Evolutionary conservation across 2,888 invertebrate species (phyloP).

Genomic region (Metopia argyrocephala): DNA sequence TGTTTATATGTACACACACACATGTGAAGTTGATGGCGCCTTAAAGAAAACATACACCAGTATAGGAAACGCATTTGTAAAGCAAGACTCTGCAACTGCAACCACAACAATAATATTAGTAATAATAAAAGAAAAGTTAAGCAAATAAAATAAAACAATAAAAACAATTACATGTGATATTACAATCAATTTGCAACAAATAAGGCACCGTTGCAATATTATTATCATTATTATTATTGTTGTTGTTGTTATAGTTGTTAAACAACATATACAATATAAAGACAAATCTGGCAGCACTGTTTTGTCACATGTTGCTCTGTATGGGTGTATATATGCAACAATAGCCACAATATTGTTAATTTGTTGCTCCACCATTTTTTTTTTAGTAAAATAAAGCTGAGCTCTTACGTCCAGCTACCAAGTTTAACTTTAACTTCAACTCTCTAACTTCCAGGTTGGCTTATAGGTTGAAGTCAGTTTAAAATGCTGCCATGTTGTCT

Average conservation of each 20-base stretch:
- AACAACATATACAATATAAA: slow-evolving; percentile 53
- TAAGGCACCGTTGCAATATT: slow-evolving; percentile 72
- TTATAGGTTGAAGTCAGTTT: slow-evolving; percentile 62
- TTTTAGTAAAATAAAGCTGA: slow-evolving; percentile 15
- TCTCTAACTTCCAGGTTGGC: slow-evolving; percentile 13
- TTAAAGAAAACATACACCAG: slow-evolving; percentile 17
- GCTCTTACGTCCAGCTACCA: background rate
- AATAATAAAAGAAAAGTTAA: slow-evolving; percentile 30
- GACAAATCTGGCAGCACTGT: slow-evolving; percentile 67
- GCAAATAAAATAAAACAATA: slow-evolving; percentile 57
- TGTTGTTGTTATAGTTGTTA: slow-evolving; percentile 49
- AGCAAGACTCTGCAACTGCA: slow-evolving; percentile 34
- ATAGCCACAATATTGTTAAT: slow-evolving; percentile 39
- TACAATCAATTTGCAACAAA: slow-evolving; percentile 75
- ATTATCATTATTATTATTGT: slow-evolving; percentile 43
- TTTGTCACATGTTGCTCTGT: slow-evolving; percentile 63
- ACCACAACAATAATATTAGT: slow-evolving; percentile 20
- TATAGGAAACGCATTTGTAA: slow-evolving; percentile 37
- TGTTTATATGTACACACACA: background rate
- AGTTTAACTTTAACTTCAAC: background rate
- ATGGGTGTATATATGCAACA: background rate
- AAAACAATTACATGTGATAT: slow-evolving; percentile 64
- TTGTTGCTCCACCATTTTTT: slow-evolving; percentile 45
- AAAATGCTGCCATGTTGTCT: slow-evolving; percentile 66
- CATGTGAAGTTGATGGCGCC: slow-evolving; percentile 44